These are phyloP conservation scores for Muraenolepis orangiensis DNA, from an alignment of 2,797 vertebrate genomes.

Conservation along the genomic window DNA sequence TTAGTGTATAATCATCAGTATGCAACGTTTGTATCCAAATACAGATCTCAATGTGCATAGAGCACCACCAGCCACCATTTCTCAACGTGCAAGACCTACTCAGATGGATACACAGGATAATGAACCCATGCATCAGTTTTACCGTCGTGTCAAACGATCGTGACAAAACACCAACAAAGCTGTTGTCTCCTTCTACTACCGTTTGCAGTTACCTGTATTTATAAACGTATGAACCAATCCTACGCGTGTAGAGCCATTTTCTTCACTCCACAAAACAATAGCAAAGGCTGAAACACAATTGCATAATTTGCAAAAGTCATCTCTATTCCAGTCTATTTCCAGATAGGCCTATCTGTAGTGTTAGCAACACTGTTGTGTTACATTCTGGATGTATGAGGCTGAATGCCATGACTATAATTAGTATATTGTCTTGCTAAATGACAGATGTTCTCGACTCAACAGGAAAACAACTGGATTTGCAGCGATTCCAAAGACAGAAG, in stretches of 20 bases:
- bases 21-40: not conserved
- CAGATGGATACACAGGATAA: not conserved
- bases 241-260: not conserved
- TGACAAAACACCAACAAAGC: constrained; percentile 4
- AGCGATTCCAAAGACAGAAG: not conserved
- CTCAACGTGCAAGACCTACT: not conserved
- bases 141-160: not conserved
- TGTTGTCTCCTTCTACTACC: not conserved
- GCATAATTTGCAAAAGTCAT: not conserved
- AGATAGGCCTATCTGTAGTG: not conserved
- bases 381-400: not conserved
- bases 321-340: not conserved
- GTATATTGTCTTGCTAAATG: not conserved
- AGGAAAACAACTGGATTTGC: not conserved
- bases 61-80: not conserved
- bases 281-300: too few relatives aligned
- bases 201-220: not conserved
- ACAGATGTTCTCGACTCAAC: not conserved
- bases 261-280: constrained; percentile 16
- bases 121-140: not conserved
- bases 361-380: not conserved
- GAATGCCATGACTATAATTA: not conserved
- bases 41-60: not conserved
- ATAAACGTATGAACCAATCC: not conserved
- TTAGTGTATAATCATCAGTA: not conserved